These are phyloP conservation scores for Drosophila neonasuta DNA, from an alignment of 2,888 invertebrate species.

Conservation along the genomic window DNA sequence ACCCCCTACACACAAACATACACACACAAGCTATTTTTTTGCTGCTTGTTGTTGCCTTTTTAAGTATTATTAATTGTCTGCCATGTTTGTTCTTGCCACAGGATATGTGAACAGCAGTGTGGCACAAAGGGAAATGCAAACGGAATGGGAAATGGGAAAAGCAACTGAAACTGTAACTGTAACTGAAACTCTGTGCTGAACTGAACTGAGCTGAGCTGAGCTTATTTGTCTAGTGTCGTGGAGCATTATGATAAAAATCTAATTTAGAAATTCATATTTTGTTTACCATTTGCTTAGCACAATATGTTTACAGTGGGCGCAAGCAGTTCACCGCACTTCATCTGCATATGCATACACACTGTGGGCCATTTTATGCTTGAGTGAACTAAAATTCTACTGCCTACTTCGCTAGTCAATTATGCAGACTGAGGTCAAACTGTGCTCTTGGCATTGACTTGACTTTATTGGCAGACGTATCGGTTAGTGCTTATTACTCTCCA, in stretches of 20 bases:
- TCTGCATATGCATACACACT: conserved; percentile 8
- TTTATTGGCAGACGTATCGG: background rate
- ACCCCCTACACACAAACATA: conserved; percentile 1
- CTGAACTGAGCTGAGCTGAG: background rate
- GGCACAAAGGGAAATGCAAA: background rate
- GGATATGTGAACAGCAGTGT: conserved; percentile 44
- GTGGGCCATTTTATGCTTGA: conserved; percentile 41
- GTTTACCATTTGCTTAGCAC: conserved; percentile 44
- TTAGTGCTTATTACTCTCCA: background rate
- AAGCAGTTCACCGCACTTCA: conserved; percentile 3
- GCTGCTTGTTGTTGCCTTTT: conserved; percentile 56
- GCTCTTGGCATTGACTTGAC: background rate
- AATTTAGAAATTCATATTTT: conserved; percentile 60
- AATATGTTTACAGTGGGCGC: conserved; percentile 17
- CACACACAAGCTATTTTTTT: conserved; percentile 1
- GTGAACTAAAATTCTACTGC: conserved; percentile 48
- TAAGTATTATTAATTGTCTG: conserved; percentile 78
- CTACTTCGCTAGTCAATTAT: conserved; percentile 61
- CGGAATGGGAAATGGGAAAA: conserved; percentile 5
- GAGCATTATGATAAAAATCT: conserved; percentile 54
- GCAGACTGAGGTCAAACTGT: conserved; percentile 6
- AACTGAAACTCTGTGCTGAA: background rate
- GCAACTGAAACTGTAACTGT: conserved; percentile 12
- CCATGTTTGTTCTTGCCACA: conserved; percentile 65
- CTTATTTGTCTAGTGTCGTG: conserved; percentile 54